Evolutionary conservation across 2,113 vertebrate species (phyloP).

Genomic region (Onychostruthus taczanowskii): DNA sequence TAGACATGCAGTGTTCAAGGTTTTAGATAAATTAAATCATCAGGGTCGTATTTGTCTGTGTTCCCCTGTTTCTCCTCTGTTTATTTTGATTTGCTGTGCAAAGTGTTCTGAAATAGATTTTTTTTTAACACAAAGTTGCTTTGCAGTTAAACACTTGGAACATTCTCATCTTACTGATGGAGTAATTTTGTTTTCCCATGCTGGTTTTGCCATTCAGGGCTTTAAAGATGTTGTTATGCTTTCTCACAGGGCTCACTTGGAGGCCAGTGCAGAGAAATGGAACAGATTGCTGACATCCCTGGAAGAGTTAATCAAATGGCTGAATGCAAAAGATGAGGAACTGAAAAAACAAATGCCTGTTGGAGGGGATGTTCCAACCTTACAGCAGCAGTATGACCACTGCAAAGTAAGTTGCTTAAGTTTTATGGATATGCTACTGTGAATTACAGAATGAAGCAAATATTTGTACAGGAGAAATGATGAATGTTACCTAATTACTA

Average conservation of each 20-base stretch:
- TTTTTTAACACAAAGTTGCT: background rate
- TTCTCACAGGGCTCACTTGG: slow-evolving; percentile 86
- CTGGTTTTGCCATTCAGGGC: background rate
- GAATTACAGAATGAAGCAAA: background rate
- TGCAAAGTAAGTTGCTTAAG: slow-evolving; percentile 79
- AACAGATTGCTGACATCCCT: slow-evolving; percentile 85
- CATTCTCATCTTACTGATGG: background rate
- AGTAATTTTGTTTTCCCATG: background rate
- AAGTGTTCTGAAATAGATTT: background rate
- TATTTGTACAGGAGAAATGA: background rate
- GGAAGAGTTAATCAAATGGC: slow-evolving; percentile 94
- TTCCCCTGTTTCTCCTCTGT: background rate
- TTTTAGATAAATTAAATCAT: background rate
- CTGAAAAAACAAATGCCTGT: slow-evolving; percentile 93
- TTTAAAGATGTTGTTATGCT: background rate
- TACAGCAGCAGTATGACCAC: slow-evolving; percentile 91
- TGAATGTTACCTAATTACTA: background rate
- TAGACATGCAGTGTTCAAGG: background rate
- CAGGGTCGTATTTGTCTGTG: background rate
- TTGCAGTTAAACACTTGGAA: background rate
- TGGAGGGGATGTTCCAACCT: slow-evolving; percentile 90
- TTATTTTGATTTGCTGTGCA: background rate
- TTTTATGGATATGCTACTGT: background rate
- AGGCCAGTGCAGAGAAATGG: slow-evolving; percentile 94
- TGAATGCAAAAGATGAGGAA: slow-evolving; percentile 93